These are phyloP conservation scores for Chlorops oryzae DNA, from an alignment of 1,140 invertebrate genomes.

Conservation along the genomic window DNA sequence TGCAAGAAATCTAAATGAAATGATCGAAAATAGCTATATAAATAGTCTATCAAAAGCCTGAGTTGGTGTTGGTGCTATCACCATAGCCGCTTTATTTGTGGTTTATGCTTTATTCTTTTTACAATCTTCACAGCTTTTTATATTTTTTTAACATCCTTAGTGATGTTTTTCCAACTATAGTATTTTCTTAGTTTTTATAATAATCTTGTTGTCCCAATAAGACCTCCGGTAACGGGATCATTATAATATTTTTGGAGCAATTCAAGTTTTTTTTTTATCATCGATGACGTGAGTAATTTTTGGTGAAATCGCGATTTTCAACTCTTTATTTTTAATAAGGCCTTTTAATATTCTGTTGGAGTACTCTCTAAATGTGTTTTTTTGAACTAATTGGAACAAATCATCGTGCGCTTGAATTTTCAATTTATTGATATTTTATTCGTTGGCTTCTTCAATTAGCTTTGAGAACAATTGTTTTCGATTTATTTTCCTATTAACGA, in stretches of 20 bases:
- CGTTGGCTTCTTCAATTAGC: background rate
- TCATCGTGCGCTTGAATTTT: too few species aligned
- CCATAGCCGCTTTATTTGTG: background rate
- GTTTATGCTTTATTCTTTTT: background rate
- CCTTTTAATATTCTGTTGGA: background rate
- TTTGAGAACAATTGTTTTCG: background rate
- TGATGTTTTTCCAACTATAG: background rate
- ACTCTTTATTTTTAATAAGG: too few species aligned
- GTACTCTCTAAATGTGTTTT: background rate
- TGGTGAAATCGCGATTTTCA: too few species aligned
- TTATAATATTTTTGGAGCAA: too few species aligned
- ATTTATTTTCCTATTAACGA: background rate
- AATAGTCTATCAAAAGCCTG: background rate
- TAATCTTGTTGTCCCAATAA: background rate
- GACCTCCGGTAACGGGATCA: background rate
- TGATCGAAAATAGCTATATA: constrained; percentile 11
- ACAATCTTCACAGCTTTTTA: background rate
- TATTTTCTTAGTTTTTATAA: too few species aligned
- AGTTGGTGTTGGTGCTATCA: too few species aligned
- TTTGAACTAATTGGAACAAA: background rate
- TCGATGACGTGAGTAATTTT: too few species aligned
- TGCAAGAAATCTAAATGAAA: constrained; percentile 5
- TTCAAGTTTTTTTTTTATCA: too few species aligned
- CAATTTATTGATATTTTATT: background rate
- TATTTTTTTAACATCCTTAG: background rate